Percentiles rank a stretch among this genome's conserved stretches.
Evolutionary conservation across 92 coral and sea anemone genomes (phyloP).

Genomic region (Heliopora coerulea): DNA sequence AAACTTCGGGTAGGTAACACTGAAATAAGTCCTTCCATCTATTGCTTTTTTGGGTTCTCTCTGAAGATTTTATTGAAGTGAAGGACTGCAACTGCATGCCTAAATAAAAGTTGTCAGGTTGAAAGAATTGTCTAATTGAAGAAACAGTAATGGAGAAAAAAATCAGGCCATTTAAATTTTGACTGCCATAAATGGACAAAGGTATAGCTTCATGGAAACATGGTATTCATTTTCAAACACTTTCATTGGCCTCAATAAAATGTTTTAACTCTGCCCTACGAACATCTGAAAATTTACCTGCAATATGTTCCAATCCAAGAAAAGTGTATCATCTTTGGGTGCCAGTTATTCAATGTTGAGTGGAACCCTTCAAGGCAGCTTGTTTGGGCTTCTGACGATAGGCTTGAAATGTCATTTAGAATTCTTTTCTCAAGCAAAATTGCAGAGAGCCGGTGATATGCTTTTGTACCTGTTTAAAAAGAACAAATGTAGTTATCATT

Average conservation of each 20-base stretch:
- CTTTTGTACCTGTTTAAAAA: constrained; percentile 34
- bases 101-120: too few species aligned
- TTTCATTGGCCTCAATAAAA: background rate
- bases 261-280: too few species aligned
- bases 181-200: too few species aligned
- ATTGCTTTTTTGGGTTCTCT: background rate
- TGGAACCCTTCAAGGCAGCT: constrained; percentile 53
- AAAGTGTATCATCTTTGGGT: constrained; percentile 46
- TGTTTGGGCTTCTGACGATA: constrained; percentile 49
- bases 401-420: constrained; percentile 33
- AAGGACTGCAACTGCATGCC: constrained; percentile 8
- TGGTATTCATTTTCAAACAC: background rate
- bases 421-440: constrained; percentile 38
- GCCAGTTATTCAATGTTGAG: constrained; percentile 38
- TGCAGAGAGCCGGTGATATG: constrained; percentile 34
- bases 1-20: constrained; percentile 23
- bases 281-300: constrained; percentile 10
- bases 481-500: background rate
- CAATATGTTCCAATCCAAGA: constrained; percentile 30
- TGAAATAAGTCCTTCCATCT: constrained; percentile 15
- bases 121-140: too few species aligned
- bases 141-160: too few species aligned
- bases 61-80: constrained; percentile 30
- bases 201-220: background rate
- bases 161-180: too few species aligned